Evolutionary conservation across 2,888 invertebrate species (phyloP).

Genomic region (Microctonus brassicae): DNA sequence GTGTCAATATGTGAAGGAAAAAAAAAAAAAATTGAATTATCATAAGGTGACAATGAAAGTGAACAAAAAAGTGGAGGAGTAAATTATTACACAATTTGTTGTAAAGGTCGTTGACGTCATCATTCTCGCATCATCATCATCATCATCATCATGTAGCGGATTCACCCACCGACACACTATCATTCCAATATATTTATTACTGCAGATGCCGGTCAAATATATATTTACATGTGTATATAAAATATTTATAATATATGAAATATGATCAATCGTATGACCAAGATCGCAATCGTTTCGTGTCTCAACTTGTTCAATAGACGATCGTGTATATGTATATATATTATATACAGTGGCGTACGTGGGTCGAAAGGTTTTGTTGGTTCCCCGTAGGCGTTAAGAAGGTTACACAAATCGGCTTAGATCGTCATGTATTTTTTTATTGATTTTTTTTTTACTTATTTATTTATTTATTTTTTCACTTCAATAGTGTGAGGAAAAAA

Average conservation of each 20-base stretch:
- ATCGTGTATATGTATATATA: no score
- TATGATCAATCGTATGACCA: neutral
- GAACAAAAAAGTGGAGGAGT: slow-evolving; percentile 27
- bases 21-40: slow-evolving; percentile 2
- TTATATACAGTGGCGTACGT: slow-evolving; percentile 30
- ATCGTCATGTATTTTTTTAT: slow-evolving; percentile 20
- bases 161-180: slow-evolving; percentile 21
- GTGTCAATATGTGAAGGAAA: neutral
- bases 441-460: slow-evolving; percentile 11
- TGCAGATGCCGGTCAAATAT: neutral
- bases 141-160: neutral
- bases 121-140: neutral
- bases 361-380: slow-evolving; percentile 34
- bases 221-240: neutral
- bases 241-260: neutral
- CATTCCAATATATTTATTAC: neutral
- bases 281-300: slow-evolving; percentile 12
- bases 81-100: slow-evolving; percentile 21
- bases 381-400: slow-evolving; percentile 30
- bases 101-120: slow-evolving; percentile 35
- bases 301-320: neutral
- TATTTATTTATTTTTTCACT: neutral
- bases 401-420: slow-evolving; percentile 36
- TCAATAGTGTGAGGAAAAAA: neutral
- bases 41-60: slow-evolving; percentile 23